Base-by-base conservation (phyloP, 2,797 vertebrate species). In the Falco cherrug region DNA sequence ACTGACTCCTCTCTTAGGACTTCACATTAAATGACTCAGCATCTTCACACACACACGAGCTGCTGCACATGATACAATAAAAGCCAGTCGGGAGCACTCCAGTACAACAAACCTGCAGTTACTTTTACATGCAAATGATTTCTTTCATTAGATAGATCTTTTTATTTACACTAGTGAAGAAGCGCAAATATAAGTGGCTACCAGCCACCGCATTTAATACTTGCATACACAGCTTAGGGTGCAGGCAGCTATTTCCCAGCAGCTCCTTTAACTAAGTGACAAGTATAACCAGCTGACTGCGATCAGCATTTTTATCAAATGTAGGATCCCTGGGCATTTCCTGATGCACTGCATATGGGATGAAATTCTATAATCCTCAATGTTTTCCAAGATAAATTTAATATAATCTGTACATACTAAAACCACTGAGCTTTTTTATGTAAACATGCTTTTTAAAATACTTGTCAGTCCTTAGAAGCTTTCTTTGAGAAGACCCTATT, bases 191-290 rank as follows among this genome's bases (percentile, higher is more conserved):
- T 47, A 76, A 95, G 87, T 17, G 67, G 43, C 47, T 80, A 87
- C 65, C 85, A 74, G 57, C 24, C 78, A 83, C 64, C 47, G 93
- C 61, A 77, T 64, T 81, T 91, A 91, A 96, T 65, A 84, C 67
- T 60, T 37, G 47, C 16, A 87, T 22, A n/a, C 48, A 69, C 74
- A 75, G 33, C 61, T 86, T 54, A 54, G 50, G 63, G 73, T 84
- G 59, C 35, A 84, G 54, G 68, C 60, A 87, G 91, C 77, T 92
- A 87, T 54, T 80, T 89, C 92, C 56, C 59, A 95, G 93, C 61
- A 94, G 92, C 82, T 95, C 74, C 92, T 97, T 95, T 81, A 97
- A 91, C 89, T 91, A 95, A 97, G 87, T 95, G 94, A 94, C 96
- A 97, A 92, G 88, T 94, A 76, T 64, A 97, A 95, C 70, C 86